Evolutionary conservation across 30 jellyfish, hydroid and myxozoan genomes (phyloP).

Genomic region (Turritopsis rubra): DNA sequence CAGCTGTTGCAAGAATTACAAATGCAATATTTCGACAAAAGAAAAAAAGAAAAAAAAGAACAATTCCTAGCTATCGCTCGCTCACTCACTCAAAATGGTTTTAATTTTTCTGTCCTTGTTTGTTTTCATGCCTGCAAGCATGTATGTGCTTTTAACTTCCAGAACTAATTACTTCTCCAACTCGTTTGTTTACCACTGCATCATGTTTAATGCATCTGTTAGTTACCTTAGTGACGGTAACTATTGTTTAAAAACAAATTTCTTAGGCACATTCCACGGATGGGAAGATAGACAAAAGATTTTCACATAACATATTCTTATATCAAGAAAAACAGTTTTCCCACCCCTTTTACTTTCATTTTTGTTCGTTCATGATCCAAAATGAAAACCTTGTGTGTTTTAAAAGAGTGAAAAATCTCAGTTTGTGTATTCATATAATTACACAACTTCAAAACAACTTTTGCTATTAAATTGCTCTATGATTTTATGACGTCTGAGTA

Average conservation of each 20-base stretch:
- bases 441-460: not conserved
- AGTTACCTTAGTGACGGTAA: not conserved
- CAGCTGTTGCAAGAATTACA: not conserved
- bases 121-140: too few species aligned
- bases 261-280: conserved; percentile 8
- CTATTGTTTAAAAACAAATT: not conserved
- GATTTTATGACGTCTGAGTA: not conserved
- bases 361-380: not conserved
- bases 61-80: too few species aligned
- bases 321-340: not conserved
- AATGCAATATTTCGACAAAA: not conserved
- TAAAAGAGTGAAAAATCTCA: not conserved
- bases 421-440: not conserved
- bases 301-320: not conserved
- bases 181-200: too few species aligned
- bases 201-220: not conserved
- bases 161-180: not conserved
- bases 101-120: not conserved
- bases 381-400: not conserved
- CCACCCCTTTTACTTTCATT: not conserved
- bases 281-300: not conserved
- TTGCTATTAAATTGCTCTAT: not conserved
- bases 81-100: not conserved
- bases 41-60: too few species aligned
- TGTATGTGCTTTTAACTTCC: not conserved